A percentile compares a stretch with the other conserved stretches of the same genome.
phyloP scores from a whole-genome alignment of 2,797 vertebrate species.

The Phoebastria nigripes region DNA sequence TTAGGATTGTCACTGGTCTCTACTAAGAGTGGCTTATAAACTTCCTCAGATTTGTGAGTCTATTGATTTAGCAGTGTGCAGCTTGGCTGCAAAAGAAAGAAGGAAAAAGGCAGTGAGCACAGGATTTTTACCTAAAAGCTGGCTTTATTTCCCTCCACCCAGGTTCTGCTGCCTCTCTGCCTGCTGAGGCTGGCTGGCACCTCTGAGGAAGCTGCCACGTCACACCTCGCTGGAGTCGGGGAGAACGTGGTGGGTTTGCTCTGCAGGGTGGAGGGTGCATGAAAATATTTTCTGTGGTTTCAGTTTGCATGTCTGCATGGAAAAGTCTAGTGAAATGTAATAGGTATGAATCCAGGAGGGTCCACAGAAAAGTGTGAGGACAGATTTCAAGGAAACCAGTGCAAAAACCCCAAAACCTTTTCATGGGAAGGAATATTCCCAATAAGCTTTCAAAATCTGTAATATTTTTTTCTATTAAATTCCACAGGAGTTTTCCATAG shows the following conservation, averaged over 20 bases:
- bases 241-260: conserved; percentile 45
- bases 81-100: not conserved
- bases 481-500: conserved; percentile 13
- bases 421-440: not conserved
- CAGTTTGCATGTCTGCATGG: conserved; percentile 39
- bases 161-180: conserved; percentile 1
- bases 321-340: conserved; percentile 34
- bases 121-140: not conserved
- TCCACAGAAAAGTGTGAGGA: conserved; percentile 25
- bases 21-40: not conserved
- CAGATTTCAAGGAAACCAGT: conserved; percentile 14
- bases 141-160: not conserved
- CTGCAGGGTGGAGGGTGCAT: conserved; percentile 43
- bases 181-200: conserved; percentile 21
- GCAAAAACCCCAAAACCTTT: conserved; percentile 5
- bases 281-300: conserved; percentile 63
- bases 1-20: not conserved
- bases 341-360: conserved; percentile 36
- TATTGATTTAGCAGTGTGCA: not conserved
- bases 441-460: conserved; percentile 4
- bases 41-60: not conserved
- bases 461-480: conserved; percentile 29
- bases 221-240: not conserved
- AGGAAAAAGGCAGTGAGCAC: not conserved
- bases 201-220: conserved; percentile 12